phyloP scores from a whole-genome alignment of 2,113 vertebrate genomes.

The Phaethon lepturus region DNA sequence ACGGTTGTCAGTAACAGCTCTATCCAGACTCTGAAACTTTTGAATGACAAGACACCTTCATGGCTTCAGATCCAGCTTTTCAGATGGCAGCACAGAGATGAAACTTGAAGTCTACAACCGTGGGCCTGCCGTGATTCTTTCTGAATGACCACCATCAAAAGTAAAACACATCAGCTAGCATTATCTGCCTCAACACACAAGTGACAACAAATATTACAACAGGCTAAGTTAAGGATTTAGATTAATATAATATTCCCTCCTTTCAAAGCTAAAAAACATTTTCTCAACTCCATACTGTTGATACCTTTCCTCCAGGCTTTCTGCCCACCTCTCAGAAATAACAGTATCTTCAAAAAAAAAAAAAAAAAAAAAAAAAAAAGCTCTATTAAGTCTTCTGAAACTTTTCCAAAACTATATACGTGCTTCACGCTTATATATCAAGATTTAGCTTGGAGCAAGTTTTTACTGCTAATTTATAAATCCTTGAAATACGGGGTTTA shows the following conservation, averaged over 20 bases:
- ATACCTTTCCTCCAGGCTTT: neutral
- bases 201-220: neutral
- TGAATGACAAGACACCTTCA: neutral
- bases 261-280: neutral
- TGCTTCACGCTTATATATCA: neutral
- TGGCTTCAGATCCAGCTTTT: neutral
- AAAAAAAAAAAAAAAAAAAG: too few relatives aligned
- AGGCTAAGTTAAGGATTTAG: neutral
- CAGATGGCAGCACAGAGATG: neutral
- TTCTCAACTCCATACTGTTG: neutral
- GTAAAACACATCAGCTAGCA: neutral
- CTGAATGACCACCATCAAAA: neutral
- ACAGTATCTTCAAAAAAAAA: too few relatives aligned
- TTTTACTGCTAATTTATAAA: constrained; percentile 42
- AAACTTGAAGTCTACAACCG: neutral
- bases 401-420: neutral
- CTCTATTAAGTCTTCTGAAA: neutral
- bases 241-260: neutral
- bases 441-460: constrained; percentile 1
- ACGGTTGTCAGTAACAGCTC: neutral
- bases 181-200: neutral
- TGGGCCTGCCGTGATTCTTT: neutral
- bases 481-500: neutral
- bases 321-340: neutral
- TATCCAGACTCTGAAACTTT: neutral